phyloP scores from a whole-genome alignment of 2,888 invertebrate species.

The Drosophila buzzatii region DNA sequence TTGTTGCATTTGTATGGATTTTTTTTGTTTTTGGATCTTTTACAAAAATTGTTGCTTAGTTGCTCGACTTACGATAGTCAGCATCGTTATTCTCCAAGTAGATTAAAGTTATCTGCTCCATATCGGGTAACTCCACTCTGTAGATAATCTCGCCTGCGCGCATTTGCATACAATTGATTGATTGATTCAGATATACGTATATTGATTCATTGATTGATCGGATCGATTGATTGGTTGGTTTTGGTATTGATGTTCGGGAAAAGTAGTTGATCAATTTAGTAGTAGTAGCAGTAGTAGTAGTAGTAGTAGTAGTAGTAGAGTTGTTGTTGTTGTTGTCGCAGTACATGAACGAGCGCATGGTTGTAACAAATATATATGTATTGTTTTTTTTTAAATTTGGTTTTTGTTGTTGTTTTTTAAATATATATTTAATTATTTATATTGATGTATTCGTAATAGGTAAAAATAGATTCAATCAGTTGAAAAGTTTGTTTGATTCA shows the following conservation, averaged over 20 bases:
- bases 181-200: constrained; percentile 19
- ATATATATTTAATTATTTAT: constrained; percentile 25
- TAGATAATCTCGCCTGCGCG: constrained; percentile 94
- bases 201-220: constrained; percentile 13
- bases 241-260: constrained; percentile 43
- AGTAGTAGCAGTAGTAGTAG: constrained; percentile 35
- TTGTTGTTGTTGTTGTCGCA: constrained; percentile 63
- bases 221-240: constrained; percentile 29
- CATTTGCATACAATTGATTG: constrained; percentile 32
- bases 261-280: constrained; percentile 61
- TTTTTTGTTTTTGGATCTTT: constrained; percentile 56
- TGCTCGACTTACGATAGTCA: constrained; percentile 86
- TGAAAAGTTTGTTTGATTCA: constrained; percentile 39
- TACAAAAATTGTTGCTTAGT: constrained; percentile 72
- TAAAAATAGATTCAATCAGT: constrained; percentile 40
- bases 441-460: constrained; percentile 34
- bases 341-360: constrained; percentile 60
- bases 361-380: constrained; percentile 40
- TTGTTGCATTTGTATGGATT: constrained; percentile 62
- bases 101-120: constrained; percentile 97
- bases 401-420: constrained; percentile 9
- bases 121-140: constrained; percentile 96
- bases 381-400: neutral
- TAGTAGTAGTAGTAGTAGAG: constrained; percentile 11
- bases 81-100: constrained; percentile 93